A percentile compares a stretch with the other conserved stretches of the same genome.
Conservation (phyloP, 1,140 invertebrate species). For the Habropoda laboriosa region DNA sequence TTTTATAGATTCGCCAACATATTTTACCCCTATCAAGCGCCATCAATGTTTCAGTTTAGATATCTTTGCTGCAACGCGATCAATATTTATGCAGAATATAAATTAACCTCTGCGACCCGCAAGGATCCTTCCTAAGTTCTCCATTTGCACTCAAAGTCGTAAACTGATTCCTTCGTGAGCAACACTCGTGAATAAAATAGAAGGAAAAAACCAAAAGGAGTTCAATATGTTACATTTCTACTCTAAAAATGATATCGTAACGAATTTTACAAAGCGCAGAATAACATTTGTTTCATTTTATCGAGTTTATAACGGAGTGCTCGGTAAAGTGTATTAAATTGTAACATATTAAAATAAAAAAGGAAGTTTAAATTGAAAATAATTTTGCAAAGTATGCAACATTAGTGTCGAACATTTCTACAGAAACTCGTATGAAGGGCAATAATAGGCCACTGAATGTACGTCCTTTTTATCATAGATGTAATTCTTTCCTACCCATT, state of each 20-base stretch:
- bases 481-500: neutral
- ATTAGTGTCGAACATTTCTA: neutral
- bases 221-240: too few species aligned
- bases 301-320: too few species aligned
- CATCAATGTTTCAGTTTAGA: conserved; percentile 48
- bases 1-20: conserved; percentile 68
- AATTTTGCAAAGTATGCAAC: neutral
- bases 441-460: neutral
- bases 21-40: conserved; percentile 65
- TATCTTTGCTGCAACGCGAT: conserved; percentile 65
- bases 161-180: neutral
- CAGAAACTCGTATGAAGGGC: neutral
- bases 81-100: conserved; percentile 59
- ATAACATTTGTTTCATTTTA: too few species aligned
- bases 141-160: neutral
- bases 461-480: neutral
- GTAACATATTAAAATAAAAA: too few species aligned
- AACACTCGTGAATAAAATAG: neutral
- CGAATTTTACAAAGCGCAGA: too few species aligned
- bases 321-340: too few species aligned
- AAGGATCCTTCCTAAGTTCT: neutral
- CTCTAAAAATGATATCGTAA: too few species aligned
- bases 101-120: conserved; percentile 6
- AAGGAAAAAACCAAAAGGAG: too few species aligned
- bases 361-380: neutral